Base-by-base conservation (phyloP, 2,797 vertebrate species). In the Thunnus albacares region DNA sequence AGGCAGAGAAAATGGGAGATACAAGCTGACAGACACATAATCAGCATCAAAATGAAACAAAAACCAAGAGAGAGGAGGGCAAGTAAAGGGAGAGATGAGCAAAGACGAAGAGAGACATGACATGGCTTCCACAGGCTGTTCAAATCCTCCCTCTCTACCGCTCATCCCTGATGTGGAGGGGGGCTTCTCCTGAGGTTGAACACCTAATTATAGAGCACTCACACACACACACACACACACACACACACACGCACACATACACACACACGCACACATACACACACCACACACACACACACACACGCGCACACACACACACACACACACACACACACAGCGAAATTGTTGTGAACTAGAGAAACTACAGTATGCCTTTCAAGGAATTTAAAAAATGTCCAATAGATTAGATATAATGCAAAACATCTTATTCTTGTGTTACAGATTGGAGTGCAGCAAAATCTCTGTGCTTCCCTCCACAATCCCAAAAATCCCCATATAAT, bases 31-130 rank as follows among this genome's bases (percentile, higher is more conserved):
- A 60, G 81, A 76, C 68, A 88, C 74, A 79, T 79, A 74, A 88
- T 84, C 69, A 63, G 75, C 9, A 51, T 65, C 33, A 58, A 84
- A 87, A 86, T 81, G 68, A 80, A 85, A 84, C 55, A 60, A 61
- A 79, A 64, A 60, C 58, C 71, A 67, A 38, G 78, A 83, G 57
- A 68, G 75, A 80, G n/a, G 67, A 81, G 77, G 73, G 71, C 71
- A 83, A 47, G 69, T 51, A 59, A 72, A 55, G 49, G 35, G 59
- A 68, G 57, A 68, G 59, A 72, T 14, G 17, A 79, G 41, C 28
- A 11, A 64, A 79, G 59, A 52, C 0, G 0, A 72, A 47, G 75
- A 62, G 20, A 74, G 33, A 65, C 79, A 89, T 38, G 43, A 77
- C 10, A 4, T 69, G 33, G 41, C 69, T 82, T 78, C 57, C 65